A percentile compares a stretch with the other conserved stretches of the same genome.
Evolutionary conservation across 2,113 vertebrate genomes (phyloP).

Genomic region (Poeciliopsis retropinna): DNA sequence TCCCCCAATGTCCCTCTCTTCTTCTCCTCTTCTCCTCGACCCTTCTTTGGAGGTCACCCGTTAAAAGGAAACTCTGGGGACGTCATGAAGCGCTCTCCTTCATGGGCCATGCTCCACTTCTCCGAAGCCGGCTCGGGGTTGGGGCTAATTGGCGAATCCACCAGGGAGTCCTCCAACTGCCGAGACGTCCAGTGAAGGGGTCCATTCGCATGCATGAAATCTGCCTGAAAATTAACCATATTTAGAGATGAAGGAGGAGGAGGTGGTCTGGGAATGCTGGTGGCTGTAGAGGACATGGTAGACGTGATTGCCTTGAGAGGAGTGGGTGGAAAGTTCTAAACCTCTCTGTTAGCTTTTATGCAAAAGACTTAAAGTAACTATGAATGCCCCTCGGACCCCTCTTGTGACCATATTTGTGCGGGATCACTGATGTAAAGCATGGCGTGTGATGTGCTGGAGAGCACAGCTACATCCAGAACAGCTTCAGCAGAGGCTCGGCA

Average conservation of each 20-base stretch:
- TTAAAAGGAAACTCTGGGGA: constrained; percentile 68
- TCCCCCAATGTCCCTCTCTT: background rate
- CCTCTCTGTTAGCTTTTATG: constrained; percentile 1
- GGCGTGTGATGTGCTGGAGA: constrained; percentile 19
- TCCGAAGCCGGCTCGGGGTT: constrained; percentile 54
- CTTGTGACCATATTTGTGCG: constrained; percentile 3
- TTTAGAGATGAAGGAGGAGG: constrained; percentile 21
- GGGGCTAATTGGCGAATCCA: constrained; percentile 77
- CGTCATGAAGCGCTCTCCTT: constrained; percentile 38
- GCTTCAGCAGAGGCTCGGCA: constrained; percentile 39
- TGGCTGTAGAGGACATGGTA: constrained; percentile 43
- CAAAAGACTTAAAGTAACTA: constrained; percentile 23
- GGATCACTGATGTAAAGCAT: constrained; percentile 11
- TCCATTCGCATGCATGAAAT: constrained; percentile 68
- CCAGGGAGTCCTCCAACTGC: constrained; percentile 68
- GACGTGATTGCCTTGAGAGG: constrained; percentile 47
- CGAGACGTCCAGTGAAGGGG: constrained; percentile 37
- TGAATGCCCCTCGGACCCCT: background rate
- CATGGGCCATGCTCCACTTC: constrained; percentile 59
- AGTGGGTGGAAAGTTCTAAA: constrained; percentile 61
- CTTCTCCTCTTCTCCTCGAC: constrained; percentile 49
- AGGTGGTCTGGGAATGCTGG: constrained; percentile 11
- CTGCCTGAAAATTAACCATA: constrained; percentile 33
- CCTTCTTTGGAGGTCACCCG: constrained; percentile 63
- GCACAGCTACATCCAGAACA: constrained; percentile 26